Evolutionary conservation across 2,113 vertebrate genomes (phyloP).

Genomic region (Pontoporia blainvillei): DNA sequence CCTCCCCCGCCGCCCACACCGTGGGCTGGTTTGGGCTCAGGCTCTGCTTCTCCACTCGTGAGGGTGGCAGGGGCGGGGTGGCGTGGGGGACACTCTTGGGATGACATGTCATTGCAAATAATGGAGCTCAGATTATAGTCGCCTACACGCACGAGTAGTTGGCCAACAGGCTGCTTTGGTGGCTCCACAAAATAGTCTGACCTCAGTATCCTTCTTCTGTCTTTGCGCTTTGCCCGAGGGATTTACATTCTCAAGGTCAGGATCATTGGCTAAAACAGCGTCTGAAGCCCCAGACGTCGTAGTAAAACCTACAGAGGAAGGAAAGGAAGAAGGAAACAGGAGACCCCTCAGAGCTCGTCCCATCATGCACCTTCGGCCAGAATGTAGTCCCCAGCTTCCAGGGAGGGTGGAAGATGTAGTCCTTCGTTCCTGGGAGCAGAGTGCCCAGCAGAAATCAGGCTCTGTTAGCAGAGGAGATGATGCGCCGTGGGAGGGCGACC

Average conservation of each 20-base stretch:
- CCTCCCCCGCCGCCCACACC: fast-evolving
- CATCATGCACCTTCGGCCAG: fast-evolving
- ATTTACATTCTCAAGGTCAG: fast-evolving
- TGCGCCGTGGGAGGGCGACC: not conserved
- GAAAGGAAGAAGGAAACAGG: fast-evolving
- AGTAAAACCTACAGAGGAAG: fast-evolving
- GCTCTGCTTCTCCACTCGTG: too few species aligned
- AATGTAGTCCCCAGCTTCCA: fast-evolving
- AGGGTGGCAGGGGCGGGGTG: not conserved
- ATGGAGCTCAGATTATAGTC: fast-evolving
- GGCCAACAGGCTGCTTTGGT: not conserved
- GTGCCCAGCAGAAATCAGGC: not conserved
- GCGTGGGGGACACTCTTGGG: not conserved
- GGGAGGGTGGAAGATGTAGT: not conserved
- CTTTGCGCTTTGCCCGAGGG: not conserved
- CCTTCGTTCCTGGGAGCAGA: fast-evolving
- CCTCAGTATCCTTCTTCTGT: not conserved
- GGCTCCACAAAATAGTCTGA: fast-evolving
- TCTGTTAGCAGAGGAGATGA: fast-evolving
- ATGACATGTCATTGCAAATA: too few species aligned
- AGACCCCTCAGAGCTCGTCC: not conserved
- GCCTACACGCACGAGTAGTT: too few species aligned
- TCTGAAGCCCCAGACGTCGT: not conserved
- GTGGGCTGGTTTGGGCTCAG: not conserved
- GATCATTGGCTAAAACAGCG: fast-evolving